phyloP scores from a whole-genome alignment of 2,113 vertebrate species.

The Lonchura striata region DNA sequence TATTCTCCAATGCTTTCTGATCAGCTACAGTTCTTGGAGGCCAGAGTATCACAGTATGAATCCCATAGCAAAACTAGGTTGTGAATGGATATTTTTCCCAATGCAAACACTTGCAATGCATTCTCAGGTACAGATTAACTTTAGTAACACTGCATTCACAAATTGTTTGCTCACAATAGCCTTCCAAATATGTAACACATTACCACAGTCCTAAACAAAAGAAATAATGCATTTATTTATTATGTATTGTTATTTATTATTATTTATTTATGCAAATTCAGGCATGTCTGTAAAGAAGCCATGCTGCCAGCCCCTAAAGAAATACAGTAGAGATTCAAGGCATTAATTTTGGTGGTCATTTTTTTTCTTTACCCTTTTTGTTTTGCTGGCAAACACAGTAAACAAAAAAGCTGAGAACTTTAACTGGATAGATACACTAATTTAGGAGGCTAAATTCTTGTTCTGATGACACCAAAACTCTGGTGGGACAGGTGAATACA shows the following conservation, averaged over 20 bases:
- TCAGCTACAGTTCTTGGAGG: not conserved
- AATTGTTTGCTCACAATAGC: rapidly evolving
- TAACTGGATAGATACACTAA: not conserved
- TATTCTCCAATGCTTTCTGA: not conserved
- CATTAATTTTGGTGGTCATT: not conserved
- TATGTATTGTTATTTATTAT: no score
- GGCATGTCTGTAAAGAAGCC: not conserved
- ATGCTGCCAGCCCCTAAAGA: not conserved
- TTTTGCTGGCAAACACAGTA: not conserved
- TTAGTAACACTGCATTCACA: not conserved
- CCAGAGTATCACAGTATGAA: not conserved
- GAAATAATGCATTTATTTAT: not conserved
- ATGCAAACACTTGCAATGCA: not conserved
- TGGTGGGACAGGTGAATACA: not conserved
- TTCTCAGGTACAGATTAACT: not conserved
- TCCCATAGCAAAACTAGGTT: not conserved
- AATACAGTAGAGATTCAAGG: not conserved
- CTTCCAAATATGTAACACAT: not conserved
- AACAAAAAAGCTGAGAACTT: not conserved
- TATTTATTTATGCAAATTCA: not conserved
- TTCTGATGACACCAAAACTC: not conserved
- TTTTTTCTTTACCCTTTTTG: not conserved
- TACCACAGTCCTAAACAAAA: not conserved
- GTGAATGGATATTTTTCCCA: not conserved
- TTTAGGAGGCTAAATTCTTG: not conserved